phyloP scores from a whole-genome alignment of 2,113 vertebrate genomes.

The Cyanocitta stelleri region DNA sequence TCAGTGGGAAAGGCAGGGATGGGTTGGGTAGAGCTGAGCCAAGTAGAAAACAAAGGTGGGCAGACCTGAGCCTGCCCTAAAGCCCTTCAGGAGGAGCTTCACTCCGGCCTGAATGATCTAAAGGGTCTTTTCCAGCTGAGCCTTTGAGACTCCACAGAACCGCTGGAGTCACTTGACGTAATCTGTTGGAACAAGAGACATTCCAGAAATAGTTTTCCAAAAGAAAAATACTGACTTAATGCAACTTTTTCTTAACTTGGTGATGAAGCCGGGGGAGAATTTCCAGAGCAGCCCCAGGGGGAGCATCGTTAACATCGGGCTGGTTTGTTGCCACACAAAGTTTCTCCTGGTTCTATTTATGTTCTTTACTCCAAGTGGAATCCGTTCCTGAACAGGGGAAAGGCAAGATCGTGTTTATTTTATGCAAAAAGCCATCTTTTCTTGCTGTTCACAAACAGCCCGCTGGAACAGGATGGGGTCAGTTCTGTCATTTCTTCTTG shows the following conservation, averaged over 20 bases:
- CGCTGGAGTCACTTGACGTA: background rate
- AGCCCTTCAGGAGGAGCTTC: background rate
- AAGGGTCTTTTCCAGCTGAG: background rate
- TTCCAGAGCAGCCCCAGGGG: background rate
- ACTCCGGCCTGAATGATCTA: background rate
- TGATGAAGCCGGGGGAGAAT: background rate
- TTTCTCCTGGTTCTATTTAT: constrained; percentile 14
- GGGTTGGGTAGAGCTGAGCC: background rate
- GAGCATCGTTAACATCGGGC: background rate
- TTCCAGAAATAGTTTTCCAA: constrained; percentile 31
- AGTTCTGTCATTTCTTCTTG: background rate
- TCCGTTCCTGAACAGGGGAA: background rate
- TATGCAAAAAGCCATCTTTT: background rate
- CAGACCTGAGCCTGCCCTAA: background rate
- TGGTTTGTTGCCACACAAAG: background rate
- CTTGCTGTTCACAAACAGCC: background rate
- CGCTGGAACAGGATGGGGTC: background rate
- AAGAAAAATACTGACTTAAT: background rate
- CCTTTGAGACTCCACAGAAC: background rate
- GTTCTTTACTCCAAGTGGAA: background rate
- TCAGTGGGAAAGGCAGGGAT: background rate
- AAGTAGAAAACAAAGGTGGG: background rate
- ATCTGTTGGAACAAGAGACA: background rate
- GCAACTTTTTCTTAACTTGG: background rate
- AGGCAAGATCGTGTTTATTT: background rate